A percentile compares a stretch with the other conserved stretches of the same genome.
These are phyloP conservation scores for Drosophila pruinosa DNA, from an alignment of 1,140 invertebrate genomes.

Conservation along the genomic window DNA sequence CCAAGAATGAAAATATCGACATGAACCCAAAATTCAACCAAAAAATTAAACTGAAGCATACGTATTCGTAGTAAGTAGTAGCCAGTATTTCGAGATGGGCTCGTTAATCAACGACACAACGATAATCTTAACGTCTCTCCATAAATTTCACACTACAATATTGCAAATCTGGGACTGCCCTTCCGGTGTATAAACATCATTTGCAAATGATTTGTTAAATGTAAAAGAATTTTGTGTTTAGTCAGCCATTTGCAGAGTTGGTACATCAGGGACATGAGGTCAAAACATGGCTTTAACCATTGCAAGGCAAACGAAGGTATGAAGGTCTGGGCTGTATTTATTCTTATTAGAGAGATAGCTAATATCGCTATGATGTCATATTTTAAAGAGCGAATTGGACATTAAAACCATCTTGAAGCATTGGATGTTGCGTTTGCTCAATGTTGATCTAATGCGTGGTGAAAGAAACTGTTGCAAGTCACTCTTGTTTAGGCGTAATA, in stretches of 20 bases:
- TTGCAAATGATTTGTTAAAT: constrained; percentile 47
- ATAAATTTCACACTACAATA: constrained; percentile 79
- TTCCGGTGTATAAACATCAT: neutral
- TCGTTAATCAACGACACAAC: constrained; percentile 73
- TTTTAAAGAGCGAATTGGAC: too few species aligned
- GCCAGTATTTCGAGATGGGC: constrained; percentile 49
- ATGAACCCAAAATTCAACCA: neutral
- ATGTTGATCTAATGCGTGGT: too few species aligned
- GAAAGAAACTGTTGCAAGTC: too few species aligned
- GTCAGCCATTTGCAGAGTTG: constrained; percentile 43
- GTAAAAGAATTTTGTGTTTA: constrained; percentile 57
- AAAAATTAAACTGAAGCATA: constrained; percentile 2
- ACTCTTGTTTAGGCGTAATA: too few species aligned
- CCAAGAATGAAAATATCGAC: neutral
- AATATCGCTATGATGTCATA: too few species aligned
- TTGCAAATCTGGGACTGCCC: constrained; percentile 52
- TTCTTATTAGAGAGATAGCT: too few species aligned
- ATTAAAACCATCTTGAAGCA: too few species aligned
- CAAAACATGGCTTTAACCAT: constrained; percentile 42
- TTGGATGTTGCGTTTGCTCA: too few species aligned
- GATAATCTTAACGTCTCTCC: constrained; percentile 76
- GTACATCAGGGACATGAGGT: constrained; percentile 37
- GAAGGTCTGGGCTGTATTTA: too few species aligned
- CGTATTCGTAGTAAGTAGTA: constrained; percentile 9
- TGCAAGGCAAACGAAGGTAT: neutral